These are phyloP conservation scores for Himalopsyche anomala DNA, from an alignment of 2,888 invertebrate genomes.

Conservation along the genomic window DNA sequence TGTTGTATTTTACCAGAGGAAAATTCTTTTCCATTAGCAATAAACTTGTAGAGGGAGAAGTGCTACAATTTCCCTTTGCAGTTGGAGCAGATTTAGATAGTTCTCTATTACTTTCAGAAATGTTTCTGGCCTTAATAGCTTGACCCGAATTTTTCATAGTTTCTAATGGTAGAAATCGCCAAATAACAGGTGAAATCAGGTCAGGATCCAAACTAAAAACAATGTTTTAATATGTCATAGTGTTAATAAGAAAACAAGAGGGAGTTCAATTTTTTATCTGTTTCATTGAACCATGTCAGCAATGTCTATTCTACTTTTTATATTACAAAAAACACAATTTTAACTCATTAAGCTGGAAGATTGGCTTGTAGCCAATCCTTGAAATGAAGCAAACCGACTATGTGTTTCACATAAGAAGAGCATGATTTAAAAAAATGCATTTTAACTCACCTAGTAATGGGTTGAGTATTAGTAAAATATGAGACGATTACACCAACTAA, in stretches of 20 bases:
- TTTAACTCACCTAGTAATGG: conserved; percentile 45
- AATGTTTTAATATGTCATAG: too few species aligned
- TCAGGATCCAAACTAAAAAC: conserved; percentile 76
- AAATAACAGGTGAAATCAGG: conserved; percentile 79
- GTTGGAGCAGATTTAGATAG: neutral
- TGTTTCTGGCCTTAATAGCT: conserved; percentile 5
- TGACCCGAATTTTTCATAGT: conserved; percentile 61
- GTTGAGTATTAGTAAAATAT: conserved; percentile 74
- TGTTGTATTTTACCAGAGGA: neutral
- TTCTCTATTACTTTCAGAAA: neutral
- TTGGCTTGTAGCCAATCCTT: too few species aligned
- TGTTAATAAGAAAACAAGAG: too few species aligned
- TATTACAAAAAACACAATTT: too few species aligned
- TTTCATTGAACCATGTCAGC: too few species aligned
- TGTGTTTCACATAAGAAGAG: too few species aligned
- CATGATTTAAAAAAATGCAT: too few species aligned
- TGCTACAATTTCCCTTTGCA: conserved; percentile 3
- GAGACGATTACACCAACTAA: conserved; percentile 82
- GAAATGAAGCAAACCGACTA: too few species aligned
- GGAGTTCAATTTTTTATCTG: too few species aligned
- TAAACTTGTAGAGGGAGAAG: conserved; percentile 23
- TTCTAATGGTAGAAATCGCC: conserved; percentile 68
- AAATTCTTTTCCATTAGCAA: neutral
- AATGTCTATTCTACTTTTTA: too few species aligned
- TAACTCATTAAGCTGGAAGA: too few species aligned